Base-by-base conservation (phyloP, 2,797 vertebrate species). In the Apogon talboti region DNA sequence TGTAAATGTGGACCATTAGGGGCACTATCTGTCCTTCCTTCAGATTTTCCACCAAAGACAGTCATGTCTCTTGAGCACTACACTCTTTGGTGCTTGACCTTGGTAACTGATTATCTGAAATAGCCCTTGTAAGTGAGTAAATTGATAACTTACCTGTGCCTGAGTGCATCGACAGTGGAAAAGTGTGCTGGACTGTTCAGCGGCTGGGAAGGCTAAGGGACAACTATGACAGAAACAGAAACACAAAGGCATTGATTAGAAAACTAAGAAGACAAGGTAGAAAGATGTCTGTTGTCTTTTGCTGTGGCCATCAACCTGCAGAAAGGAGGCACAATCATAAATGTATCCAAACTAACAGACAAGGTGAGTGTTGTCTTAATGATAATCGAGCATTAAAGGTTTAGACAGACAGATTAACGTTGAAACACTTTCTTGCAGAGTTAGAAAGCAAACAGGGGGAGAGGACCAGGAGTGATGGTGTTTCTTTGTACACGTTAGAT, bases 51-150 rank as follows among this genome's bases (percentile, higher is more conserved):
- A n/a, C n/a, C n/a, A n/a, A n/a, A n/a, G n/a, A 14, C 21, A 18
- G 19, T 14, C 12, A 9, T 10, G 18, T 38, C 12, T 51, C 30
- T 33, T 74, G 48, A 70, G 68, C 16, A 5, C 52, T 18, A 35
- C 38, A 0, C 48, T 51, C 49, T 47, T 43, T 28, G 19, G 1
- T 10, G 45, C 66, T 66, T 55, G 54, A 83, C 62, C 54, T 38
- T 19, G 12, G 83, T 84, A 47, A 85, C 78, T 83, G 62, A 87
- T 84, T 82, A 71, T 48, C 73, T 59, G 28, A 46, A 37, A 33
- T 24, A 38, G 21, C 53, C 56, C 28, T 49, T 6, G 51, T 16
- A 21, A 73, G 42, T 16, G 7, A 66, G 50, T 78, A 70, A 68
- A 28, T 65, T 44, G 13, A 56, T 79, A 82, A 78, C 63, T 56